phyloP scores from a whole-genome alignment of 2,888 invertebrate species.

The Apodemia zela region DNA sequence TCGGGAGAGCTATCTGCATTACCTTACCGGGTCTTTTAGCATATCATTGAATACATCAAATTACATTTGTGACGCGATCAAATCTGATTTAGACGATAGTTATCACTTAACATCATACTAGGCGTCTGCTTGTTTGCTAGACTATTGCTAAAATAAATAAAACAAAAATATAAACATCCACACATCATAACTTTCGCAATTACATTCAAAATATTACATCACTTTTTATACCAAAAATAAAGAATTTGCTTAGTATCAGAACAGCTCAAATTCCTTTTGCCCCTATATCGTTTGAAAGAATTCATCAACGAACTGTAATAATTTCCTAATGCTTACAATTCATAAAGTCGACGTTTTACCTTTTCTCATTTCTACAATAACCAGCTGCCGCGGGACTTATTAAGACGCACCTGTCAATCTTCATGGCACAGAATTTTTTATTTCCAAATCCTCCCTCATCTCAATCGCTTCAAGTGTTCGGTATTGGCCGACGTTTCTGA shows the following conservation, averaged over 20 bases:
- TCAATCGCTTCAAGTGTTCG: constrained; percentile 57
- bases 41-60: no score
- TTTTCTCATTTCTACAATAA: constrained; percentile 68
- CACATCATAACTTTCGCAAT: no score
- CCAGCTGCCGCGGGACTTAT: constrained; percentile 73
- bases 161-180: no score
- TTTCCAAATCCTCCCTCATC: constrained; percentile 61
- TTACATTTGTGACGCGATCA: no score
- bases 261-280: not conserved
- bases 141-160: no score
- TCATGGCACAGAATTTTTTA: constrained; percentile 61
- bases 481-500: constrained; percentile 42
- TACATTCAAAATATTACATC: no score
- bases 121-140: no score
- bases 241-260: not conserved
- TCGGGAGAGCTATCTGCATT: no score
- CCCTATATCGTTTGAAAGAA: constrained; percentile 5
- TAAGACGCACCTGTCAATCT: constrained; percentile 81
- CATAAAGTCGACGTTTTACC: constrained; percentile 62
- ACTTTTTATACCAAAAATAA: no score
- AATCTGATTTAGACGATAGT: no score
- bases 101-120: no score
- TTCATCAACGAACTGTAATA: constrained; percentile 33
- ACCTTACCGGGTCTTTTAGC: no score
- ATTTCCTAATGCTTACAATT: constrained; percentile 37